phyloP scores from a whole-genome alignment of 2,888 invertebrate species.

The Andrena dorsata region DNA sequence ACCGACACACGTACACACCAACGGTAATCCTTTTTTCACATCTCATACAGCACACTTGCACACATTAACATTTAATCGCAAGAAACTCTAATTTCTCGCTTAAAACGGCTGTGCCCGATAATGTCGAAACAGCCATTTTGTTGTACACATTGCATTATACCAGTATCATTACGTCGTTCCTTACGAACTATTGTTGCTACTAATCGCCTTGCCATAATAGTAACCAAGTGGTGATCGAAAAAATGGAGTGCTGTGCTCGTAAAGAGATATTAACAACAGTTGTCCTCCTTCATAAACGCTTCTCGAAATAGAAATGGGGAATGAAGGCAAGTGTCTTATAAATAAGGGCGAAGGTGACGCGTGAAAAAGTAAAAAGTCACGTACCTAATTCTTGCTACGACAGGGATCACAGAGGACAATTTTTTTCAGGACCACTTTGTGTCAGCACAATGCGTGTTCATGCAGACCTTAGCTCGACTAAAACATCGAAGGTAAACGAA shows the following conservation, averaged over 20 bases:
- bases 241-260: constrained; percentile 30
- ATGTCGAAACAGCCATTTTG: constrained; percentile 1
- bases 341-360: constrained; percentile 57
- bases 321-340: constrained; percentile 25
- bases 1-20: constrained; percentile 24
- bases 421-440: too few relatives aligned
- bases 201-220: background rate
- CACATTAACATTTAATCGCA: background rate
- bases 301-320: constrained; percentile 14
- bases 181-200: background rate
- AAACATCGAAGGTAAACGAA: background rate
- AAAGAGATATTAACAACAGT: constrained; percentile 34
- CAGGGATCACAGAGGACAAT: background rate
- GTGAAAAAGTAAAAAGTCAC: constrained; percentile 18
- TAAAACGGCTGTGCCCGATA: background rate
- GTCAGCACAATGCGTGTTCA: too few relatives aligned
- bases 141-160: constrained; percentile 32
- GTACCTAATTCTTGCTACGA: background rate
- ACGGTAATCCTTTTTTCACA: constrained; percentile 31
- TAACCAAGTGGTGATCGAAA: background rate
- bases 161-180: background rate
- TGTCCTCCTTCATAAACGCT: constrained; percentile 36
- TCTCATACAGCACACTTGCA: background rate
- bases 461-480: too few relatives aligned
- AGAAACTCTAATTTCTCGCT: background rate